A percentile compares a stretch with the other conserved stretches of the same genome.
Conservation (phyloP, 30 jellyfish, hydroid and myxozoan genomes). For the Aurelia aurita region DNA sequence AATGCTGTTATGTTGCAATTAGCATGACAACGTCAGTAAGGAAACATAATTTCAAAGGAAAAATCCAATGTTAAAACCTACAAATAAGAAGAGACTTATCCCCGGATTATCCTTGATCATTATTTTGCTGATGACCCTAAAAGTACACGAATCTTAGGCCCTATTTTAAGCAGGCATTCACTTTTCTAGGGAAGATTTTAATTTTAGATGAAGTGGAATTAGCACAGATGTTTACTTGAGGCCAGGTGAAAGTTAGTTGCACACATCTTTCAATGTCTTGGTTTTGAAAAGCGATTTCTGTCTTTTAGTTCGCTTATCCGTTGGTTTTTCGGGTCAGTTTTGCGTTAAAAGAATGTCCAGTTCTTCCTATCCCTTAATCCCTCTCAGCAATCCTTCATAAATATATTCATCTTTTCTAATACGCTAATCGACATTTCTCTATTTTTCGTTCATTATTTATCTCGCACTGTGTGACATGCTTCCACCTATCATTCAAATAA, state of each 20-base stretch:
- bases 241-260: conserved; percentile 52
- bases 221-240: conserved; percentile 48
- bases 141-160: conserved; percentile 20
- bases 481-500: neutral
- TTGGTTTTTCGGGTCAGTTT: conserved; percentile 61
- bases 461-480: conserved; percentile 10
- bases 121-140: conserved; percentile 60
- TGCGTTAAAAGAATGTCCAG: conserved; percentile 33
- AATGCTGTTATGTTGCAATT: conserved; percentile 12
- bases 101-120: conserved; percentile 55
- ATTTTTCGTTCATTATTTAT: conserved; percentile 25
- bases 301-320: conserved; percentile 53
- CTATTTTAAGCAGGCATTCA: conserved; percentile 52
- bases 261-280: conserved; percentile 36
- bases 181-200: conserved; percentile 49
- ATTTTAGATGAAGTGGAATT: conserved; percentile 37
- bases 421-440: conserved; percentile 52
- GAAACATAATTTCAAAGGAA: conserved; percentile 36
- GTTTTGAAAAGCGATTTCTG: conserved; percentile 49
- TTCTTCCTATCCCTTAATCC: conserved; percentile 56
- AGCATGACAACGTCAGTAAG: conserved; percentile 20
- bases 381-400: conserved; percentile 50
- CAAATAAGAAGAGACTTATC: conserved; percentile 58
- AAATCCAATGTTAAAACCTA: conserved; percentile 29
- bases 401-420: conserved; percentile 50